These are phyloP conservation scores for Eurystomus gularis DNA, from an alignment of 2,113 vertebrate species.

Conservation along the genomic window DNA sequence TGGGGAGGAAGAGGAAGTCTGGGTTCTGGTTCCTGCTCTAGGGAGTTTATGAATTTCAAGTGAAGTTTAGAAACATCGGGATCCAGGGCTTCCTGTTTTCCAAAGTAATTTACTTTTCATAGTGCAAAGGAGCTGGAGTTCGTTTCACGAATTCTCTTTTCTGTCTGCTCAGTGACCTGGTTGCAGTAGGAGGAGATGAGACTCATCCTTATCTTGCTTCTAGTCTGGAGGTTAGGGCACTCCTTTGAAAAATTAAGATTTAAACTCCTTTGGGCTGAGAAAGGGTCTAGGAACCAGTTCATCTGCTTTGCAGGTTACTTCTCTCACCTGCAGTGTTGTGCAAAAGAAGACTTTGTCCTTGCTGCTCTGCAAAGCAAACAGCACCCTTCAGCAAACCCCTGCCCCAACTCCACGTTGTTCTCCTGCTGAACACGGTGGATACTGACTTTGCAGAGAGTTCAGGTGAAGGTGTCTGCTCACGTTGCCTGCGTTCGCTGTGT, in stretches of 20 bases:
- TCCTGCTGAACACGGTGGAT: background rate
- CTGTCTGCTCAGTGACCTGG: background rate
- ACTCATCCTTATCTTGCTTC: background rate
- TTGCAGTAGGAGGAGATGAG: background rate
- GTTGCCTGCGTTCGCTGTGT: background rate
- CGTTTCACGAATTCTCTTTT: background rate
- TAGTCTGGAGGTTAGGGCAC: background rate
- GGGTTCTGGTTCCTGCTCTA: background rate
- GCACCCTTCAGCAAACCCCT: background rate
- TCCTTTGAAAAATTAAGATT: conserved; percentile 6
- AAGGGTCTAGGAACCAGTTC: conserved; percentile 23
- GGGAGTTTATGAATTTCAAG: background rate
- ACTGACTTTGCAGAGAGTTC: background rate
- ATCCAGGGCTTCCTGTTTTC: background rate
- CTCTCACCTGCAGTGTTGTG: background rate
- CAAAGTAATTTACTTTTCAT: background rate
- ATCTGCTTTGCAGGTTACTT: background rate
- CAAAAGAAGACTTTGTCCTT: background rate
- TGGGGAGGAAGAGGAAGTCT: background rate
- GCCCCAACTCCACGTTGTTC: background rate
- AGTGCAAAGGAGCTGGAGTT: background rate
- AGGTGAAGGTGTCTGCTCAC: background rate
- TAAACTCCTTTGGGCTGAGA: conserved; percentile 16
- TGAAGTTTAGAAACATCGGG: background rate
- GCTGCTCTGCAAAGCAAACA: background rate